Evolutionary conservation across 1,140 invertebrate species (phyloP), one percentile per base, ranked within the genome.

Genomic region (Coptotermes formosanus): DNA sequence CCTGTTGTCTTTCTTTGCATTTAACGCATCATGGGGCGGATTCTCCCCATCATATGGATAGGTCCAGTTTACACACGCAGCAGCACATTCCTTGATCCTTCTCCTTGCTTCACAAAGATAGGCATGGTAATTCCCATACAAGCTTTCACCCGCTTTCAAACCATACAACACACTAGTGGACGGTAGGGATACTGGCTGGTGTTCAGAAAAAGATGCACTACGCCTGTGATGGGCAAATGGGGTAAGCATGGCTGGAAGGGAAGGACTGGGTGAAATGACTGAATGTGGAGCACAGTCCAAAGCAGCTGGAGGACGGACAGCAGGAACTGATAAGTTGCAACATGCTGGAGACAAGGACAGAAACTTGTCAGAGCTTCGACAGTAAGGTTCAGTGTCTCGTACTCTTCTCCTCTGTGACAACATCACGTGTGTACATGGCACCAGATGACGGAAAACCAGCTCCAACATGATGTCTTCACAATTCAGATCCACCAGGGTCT

Each of bases 391-490:
- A 25, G 96, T 93, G 87, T 97, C 94, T 52, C 95, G 92, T 82
- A 97, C 92, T 88, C 95, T 93, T 64, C 95, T 93, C 82, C 94
- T 91, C 90, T 97, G 96, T 38, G 96, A 96, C 16, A 97, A 92
- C 94, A 98, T 97, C 0, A 99, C 93, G 91, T 99, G 97, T n/a
- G 95, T 95, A 89, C 97, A 97, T 23, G 96, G 96, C 88, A 96
- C 93, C 83, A 99, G 92, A 89, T 98, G 96, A 91, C 95, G 96
- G 88, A 98, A 95, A 83, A 99, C 94, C 45, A 99, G 91, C 89
- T 98, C 97, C 88, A 98, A 92, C 96, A 99, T 97, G n/a, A 99
- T 94, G 91, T 99, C 98, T 92, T 99, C 98, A 91, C 97, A 99
- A 90, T 98, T 97, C 81, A 99, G 91, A 89, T 97, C 95, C 44